These are phyloP conservation scores for Papilio glaucus DNA, from an alignment of 1,140 invertebrate species.

Conservation along the genomic window DNA sequence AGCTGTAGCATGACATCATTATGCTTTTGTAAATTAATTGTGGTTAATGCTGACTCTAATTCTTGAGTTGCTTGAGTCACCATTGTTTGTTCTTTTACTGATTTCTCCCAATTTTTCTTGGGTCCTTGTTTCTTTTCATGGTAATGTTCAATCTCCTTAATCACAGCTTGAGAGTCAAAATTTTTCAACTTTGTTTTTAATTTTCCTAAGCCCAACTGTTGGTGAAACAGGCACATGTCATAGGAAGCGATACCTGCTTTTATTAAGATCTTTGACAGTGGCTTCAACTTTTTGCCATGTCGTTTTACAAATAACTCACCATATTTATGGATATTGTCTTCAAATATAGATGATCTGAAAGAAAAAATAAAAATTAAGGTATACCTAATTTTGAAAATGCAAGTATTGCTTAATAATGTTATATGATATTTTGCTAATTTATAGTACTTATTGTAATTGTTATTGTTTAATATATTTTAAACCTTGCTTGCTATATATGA, in stretches of 20 bases:
- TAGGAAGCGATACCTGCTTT: conserved; percentile 53
- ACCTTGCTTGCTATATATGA: no score
- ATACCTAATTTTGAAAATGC: background rate
- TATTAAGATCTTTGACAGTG: conserved; percentile 51
- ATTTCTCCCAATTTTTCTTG: conserved; percentile 47
- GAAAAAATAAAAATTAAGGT: conserved; percentile 23
- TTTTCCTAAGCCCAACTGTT: conserved; percentile 50
- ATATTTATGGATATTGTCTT: conserved; percentile 73
- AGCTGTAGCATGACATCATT: conserved; percentile 47
- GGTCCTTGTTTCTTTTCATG: conserved; percentile 39
- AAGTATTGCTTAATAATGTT: no score
- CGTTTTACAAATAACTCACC: conserved; percentile 61
- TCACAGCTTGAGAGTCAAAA: conserved; percentile 45
- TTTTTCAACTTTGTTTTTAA: conserved; percentile 53
- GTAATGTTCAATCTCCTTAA: conserved; percentile 51
- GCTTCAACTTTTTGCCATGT: conserved; percentile 46
- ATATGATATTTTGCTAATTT: no score
- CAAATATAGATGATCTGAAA: conserved; percentile 69
- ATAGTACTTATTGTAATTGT: no score
- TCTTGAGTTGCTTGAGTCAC: conserved; percentile 47
- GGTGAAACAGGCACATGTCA: conserved; percentile 53
- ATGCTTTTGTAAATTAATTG: conserved; percentile 53
- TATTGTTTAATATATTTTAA: no score
- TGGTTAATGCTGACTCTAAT: conserved; percentile 49
- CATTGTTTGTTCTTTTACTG: conserved; percentile 52